Conservation (phyloP, 2,113 vertebrate genomes). For the Prunella himalayana region DNA sequence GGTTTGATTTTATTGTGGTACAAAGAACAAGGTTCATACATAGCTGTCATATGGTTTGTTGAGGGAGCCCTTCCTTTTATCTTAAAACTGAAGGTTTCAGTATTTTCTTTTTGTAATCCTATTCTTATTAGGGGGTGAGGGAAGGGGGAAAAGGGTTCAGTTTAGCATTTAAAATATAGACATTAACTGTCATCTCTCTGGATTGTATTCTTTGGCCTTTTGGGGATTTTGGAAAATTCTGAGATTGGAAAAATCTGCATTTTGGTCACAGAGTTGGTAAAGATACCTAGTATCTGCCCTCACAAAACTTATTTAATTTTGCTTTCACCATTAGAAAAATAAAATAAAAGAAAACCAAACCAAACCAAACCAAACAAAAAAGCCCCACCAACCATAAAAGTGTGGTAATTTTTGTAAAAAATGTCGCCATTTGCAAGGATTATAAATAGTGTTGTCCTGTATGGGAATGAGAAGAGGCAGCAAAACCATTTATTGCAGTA, state of each 20-base stretch:
- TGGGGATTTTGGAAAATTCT: background rate
- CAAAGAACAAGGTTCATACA: background rate
- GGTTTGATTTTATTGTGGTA: background rate
- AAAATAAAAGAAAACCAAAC: rapidly evolving
- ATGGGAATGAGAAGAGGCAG: background rate
- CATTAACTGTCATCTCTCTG: background rate
- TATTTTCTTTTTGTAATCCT: background rate
- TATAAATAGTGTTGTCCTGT: background rate
- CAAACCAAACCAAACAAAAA: background rate
- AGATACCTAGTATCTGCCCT: background rate
- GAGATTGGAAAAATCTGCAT: background rate
- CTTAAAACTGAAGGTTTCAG: background rate
- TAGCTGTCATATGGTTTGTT: background rate
- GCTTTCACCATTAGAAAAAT: background rate
- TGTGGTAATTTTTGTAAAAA: background rate
- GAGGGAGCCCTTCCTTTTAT: background rate
- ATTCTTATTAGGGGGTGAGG: rapidly evolving
- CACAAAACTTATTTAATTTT: background rate
- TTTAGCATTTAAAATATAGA: background rate
- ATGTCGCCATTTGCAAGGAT: background rate
- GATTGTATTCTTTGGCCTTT: background rate
- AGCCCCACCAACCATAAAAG: rapidly evolving
- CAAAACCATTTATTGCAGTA: background rate
- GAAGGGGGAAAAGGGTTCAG: background rate
- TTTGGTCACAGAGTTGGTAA: background rate